Percentiles rank a stretch among this genome's conserved stretches.
Evolutionary conservation across 2,797 vertebrate species (phyloP).

Genomic region (Trichosurus vulpecula): DNA sequence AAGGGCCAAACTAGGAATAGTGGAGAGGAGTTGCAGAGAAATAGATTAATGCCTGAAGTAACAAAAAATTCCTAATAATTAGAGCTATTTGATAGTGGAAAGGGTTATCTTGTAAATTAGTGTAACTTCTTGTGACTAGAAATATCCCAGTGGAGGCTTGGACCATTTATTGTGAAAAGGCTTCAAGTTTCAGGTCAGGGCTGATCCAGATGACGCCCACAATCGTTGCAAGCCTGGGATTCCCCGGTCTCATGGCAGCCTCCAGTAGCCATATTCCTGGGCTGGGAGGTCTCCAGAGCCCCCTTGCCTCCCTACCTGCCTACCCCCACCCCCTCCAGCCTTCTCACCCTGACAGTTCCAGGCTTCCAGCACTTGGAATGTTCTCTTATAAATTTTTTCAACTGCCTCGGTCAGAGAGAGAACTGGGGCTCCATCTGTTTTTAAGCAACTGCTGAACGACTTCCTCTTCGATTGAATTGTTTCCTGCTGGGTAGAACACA

Average conservation of each 20-base stretch:
- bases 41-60: not conserved
- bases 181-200: not conserved
- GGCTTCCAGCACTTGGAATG: not conserved
- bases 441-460: conserved; percentile 10
- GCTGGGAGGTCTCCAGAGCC: not conserved
- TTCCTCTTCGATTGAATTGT: conserved; percentile 69
- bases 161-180: not conserved
- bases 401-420: not conserved
- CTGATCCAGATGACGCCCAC: not conserved
- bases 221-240: not conserved
- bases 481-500: conserved; percentile 68
- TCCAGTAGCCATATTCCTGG: not conserved
- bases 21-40: not conserved
- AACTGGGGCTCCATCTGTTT: not conserved
- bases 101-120: not conserved
- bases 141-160: not conserved
- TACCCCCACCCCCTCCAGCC: not conserved
- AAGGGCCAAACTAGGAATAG: not conserved
- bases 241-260: not conserved
- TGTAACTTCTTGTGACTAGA: not conserved
- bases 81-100: not conserved
- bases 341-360: not conserved
- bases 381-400: not conserved
- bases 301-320: not conserved
- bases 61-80: not conserved